Evolutionary conservation across 2,888 invertebrate genomes (phyloP).

Genomic region (Eledone cirrhosa): DNA sequence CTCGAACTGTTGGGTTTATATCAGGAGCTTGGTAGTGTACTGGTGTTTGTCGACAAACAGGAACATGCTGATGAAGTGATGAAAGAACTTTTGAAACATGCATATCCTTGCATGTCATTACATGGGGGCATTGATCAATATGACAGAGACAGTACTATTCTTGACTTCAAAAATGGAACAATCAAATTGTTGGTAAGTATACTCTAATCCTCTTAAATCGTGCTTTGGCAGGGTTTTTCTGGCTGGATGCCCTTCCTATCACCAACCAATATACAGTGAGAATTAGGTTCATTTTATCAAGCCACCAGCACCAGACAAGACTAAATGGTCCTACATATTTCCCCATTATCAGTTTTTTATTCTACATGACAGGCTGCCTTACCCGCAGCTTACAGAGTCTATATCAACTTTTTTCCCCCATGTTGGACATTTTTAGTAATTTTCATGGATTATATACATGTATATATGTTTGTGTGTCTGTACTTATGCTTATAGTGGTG

Average conservation of each 20-base stretch:
- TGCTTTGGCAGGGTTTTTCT: no score
- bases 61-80: slow-evolving; percentile 88
- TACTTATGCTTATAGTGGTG: no score
- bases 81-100: slow-evolving; percentile 94
- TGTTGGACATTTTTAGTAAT: no score
- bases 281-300: neutral
- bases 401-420: no score
- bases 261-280: neutral
- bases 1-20: slow-evolving; percentile 95
- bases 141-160: slow-evolving; percentile 96
- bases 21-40: slow-evolving; percentile 89
- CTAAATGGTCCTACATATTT: no score
- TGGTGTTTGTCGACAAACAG: slow-evolving; percentile 98
- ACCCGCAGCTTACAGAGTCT: no score
- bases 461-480: no score
- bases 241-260: neutral
- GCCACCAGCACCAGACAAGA: no score
- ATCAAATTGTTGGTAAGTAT: slow-evolving; percentile 79
- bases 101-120: slow-evolving; percentile 94
- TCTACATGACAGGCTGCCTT: no score
- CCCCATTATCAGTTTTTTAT: no score
- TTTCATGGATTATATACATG: no score
- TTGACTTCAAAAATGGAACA: slow-evolving; percentile 95
- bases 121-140: slow-evolving; percentile 99
- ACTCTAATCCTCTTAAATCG: no score